Evolutionary conservation across 1,140 invertebrate genomes (phyloP), one percentile per base, ranked within the genome.

Genomic region (Lucilia sericata): DNA sequence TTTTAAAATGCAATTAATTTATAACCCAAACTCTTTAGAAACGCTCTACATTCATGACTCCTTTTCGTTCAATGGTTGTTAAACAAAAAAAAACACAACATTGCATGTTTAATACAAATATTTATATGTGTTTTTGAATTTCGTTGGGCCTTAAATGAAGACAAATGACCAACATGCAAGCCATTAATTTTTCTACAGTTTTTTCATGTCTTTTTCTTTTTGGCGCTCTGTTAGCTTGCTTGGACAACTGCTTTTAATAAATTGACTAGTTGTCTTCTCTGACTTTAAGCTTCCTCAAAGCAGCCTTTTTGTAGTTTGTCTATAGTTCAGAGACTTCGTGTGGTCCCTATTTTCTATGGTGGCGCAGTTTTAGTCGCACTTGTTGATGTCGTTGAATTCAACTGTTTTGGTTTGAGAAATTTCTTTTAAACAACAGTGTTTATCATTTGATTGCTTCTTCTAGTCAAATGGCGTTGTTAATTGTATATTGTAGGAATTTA

Each of bases 171-270:
- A 86, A 82, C 86, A 86, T 85, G 86, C 85, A 87, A 87, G 87
- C 87, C 88, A 90, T 90, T 90, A 90, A 89, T 90, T 90, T 85
- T 88, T 88, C 87, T 86, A 84, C 86, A 88, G 17, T 70, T 70
- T n/a, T 70, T 19, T 70, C n/a, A 10, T 21, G 8, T 2, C 19
- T 70, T 19, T 17, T 60, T n/a, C 14, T 5, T 7, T 60, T 9
- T 21, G 65, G 8, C 8, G 60, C 60, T 21, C 9, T 70, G 4
- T 21, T 9, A 25, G 8, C 21, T 8, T 19, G 0, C 65, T 25
- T 21, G 65, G 42, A 42, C 42, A 2, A 0, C 42, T 42, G 42
- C 36, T 42, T 42, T 8, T 7, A 42, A 3, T 3, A 42, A 42
- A 42, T 10, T 42, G 7, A 10, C 0, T 42, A 10, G 42, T 42